These are phyloP conservation scores for Myotis findleyi DNA, from an alignment of 2,797 vertebrate species.

Conservation along the genomic window DNA sequence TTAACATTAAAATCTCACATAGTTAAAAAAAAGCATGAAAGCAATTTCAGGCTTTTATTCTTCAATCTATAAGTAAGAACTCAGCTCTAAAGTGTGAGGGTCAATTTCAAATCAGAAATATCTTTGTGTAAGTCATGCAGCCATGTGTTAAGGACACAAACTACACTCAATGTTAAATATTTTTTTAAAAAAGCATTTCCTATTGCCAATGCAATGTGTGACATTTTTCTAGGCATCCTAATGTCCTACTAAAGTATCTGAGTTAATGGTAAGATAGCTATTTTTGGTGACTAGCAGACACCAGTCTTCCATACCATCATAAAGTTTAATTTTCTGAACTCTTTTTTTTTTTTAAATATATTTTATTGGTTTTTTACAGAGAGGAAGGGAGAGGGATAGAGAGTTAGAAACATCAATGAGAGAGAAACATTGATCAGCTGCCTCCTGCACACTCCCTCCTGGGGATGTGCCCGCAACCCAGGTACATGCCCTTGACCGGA, in stretches of 20 bases:
- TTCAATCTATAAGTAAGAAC: constrained; percentile 62
- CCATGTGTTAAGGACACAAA: constrained; percentile 57
- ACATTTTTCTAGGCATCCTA: background rate
- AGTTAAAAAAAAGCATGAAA: constrained; percentile 74
- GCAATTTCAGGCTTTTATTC: constrained; percentile 62
- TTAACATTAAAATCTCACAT: constrained; percentile 58
- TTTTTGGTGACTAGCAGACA: background rate
- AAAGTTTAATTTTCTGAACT: constrained; percentile 38
- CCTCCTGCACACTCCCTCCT: too few relatives aligned
- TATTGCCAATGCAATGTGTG: background rate
- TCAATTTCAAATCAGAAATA: constrained; percentile 62
- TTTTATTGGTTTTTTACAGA: too few relatives aligned
- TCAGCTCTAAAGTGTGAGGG: constrained; percentile 40
- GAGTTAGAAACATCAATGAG: too few relatives aligned
- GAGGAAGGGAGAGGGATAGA: too few relatives aligned
- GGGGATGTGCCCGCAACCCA: too few relatives aligned
- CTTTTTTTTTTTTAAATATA: too few relatives aligned
- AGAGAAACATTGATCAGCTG: too few relatives aligned
- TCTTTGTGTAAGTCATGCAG: background rate
- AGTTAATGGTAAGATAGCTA: background rate
- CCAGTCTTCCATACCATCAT: background rate
- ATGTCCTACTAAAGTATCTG: background rate
- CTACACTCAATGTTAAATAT: background rate
- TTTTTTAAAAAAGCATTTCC: background rate
- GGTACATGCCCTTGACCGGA: too few relatives aligned